Evolutionary conservation across 1,140 invertebrate species (phyloP).

Genomic region (Palaemon carinicauda): DNA sequence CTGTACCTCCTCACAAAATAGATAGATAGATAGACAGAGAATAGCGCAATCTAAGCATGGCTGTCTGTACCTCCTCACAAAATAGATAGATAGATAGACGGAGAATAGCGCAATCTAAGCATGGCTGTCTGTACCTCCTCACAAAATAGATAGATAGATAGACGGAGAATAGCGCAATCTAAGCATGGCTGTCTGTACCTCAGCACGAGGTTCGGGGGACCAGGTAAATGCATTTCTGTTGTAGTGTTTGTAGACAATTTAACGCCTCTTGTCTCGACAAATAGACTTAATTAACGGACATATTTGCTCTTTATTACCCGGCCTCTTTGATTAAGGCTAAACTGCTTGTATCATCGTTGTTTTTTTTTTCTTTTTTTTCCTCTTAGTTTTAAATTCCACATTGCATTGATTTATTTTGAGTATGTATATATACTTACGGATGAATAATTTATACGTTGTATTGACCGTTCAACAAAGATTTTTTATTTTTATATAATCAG

Average conservation of each 20-base stretch:
- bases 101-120: background rate
- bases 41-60: too few relatives aligned
- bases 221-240: constrained; percentile 27
- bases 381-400: too few relatives aligned
- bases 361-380: background rate
- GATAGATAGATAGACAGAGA: background rate
- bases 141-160: background rate
- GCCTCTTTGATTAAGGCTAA: constrained; percentile 28
- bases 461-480: too few relatives aligned
- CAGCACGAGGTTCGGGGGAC: too few relatives aligned
- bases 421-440: too few relatives aligned
- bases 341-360: background rate
- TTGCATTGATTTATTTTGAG: too few relatives aligned
- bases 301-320: constrained; percentile 49
- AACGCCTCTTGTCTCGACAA: constrained; percentile 47
- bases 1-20: too few relatives aligned
- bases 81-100: background rate
- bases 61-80: too few relatives aligned
- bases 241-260: constrained; percentile 46
- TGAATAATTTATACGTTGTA: too few relatives aligned
- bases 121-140: too few relatives aligned
- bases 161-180: background rate
- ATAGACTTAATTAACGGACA: constrained; percentile 46
- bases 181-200: too few relatives aligned
- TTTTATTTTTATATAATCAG: background rate